Evolutionary conservation across 2,888 invertebrate species (phyloP).

Genomic region (Sphinx pinastri): DNA sequence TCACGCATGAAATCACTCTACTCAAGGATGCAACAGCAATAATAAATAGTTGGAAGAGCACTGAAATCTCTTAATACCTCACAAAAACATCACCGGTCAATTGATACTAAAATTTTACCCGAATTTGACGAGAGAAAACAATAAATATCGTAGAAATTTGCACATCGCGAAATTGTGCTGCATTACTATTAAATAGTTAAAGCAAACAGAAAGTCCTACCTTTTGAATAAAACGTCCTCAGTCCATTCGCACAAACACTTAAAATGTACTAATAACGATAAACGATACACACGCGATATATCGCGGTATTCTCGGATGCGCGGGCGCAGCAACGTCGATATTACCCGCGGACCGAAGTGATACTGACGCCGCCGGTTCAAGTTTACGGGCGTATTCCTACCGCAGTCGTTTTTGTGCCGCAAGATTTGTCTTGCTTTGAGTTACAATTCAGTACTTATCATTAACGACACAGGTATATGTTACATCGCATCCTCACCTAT

Average conservation of each 20-base stretch:
- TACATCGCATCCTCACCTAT: slow-evolving; percentile 3
- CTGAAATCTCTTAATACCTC: too few relatives aligned
- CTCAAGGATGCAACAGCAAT: not conserved
- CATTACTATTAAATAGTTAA: not conserved
- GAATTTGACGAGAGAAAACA: not conserved
- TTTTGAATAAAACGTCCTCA: slow-evolving; percentile 1
- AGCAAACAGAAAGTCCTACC: slow-evolving; percentile 8
- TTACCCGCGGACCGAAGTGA: not conserved
- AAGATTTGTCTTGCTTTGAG: slow-evolving; percentile 18
- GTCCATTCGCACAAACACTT: slow-evolving; percentile 23
- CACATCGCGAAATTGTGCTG: not conserved
- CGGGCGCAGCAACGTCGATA: slow-evolving; percentile 13
- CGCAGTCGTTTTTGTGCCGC: slow-evolving; percentile 18
- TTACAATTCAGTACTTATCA: slow-evolving; percentile 18
- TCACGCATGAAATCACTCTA: not conserved
- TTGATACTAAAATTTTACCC: too few relatives aligned
- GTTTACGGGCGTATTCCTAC: slow-evolving; percentile 30
- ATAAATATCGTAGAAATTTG: not conserved
- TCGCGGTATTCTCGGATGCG: slow-evolving; percentile 17
- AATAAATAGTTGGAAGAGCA: not conserved
- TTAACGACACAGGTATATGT: slow-evolving; percentile 10
- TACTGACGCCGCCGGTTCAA: slow-evolving; percentile 27
- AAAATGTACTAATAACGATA: not conserved
- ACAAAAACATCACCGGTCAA: too few relatives aligned
- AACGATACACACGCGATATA: slow-evolving; percentile 21